These are phyloP conservation scores for Gonocerus acuteangulatus DNA, from an alignment of 2,888 invertebrate species.

Conservation along the genomic window DNA sequence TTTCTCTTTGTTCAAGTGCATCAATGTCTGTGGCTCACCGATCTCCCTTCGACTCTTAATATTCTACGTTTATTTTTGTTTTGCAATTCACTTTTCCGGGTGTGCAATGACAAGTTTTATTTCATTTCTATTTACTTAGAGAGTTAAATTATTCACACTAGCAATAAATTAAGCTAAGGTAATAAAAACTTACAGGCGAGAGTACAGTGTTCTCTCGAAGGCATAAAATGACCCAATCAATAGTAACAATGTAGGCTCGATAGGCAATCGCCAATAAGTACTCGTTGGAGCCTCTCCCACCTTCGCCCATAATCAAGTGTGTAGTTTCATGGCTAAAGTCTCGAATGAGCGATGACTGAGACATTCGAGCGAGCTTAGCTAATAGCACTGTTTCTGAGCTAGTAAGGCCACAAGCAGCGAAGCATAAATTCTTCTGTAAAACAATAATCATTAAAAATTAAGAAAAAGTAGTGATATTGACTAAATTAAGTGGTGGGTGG, in stretches of 20 bases:
- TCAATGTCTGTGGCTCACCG: too few relatives aligned
- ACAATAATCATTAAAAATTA: neutral
- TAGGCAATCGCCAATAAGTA: constrained; percentile 13
- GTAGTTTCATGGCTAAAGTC: constrained; percentile 11
- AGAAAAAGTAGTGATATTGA: neutral
- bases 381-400: neutral
- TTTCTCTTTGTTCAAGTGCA: too few relatives aligned
- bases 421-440: neutral
- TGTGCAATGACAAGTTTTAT: too few relatives aligned
- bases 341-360: neutral
- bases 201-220: constrained; percentile 1
- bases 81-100: too few relatives aligned
- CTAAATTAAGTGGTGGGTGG: too few relatives aligned
- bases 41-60: too few relatives aligned
- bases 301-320: constrained; percentile 3
- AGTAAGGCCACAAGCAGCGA: constrained; percentile 4
- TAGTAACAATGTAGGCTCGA: constrained; percentile 11
- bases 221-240: constrained; percentile 7
- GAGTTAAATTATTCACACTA: too few relatives aligned
- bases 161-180: too few relatives aligned
- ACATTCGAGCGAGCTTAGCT: constrained; percentile 5
- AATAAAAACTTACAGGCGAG: constrained; percentile 1
- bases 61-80: too few relatives aligned
- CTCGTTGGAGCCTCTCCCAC: neutral
- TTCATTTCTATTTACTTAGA: too few relatives aligned